Evolutionary conservation across 2,113 vertebrate species (phyloP).

Genomic region (Ageneiosus marmoratus): DNA sequence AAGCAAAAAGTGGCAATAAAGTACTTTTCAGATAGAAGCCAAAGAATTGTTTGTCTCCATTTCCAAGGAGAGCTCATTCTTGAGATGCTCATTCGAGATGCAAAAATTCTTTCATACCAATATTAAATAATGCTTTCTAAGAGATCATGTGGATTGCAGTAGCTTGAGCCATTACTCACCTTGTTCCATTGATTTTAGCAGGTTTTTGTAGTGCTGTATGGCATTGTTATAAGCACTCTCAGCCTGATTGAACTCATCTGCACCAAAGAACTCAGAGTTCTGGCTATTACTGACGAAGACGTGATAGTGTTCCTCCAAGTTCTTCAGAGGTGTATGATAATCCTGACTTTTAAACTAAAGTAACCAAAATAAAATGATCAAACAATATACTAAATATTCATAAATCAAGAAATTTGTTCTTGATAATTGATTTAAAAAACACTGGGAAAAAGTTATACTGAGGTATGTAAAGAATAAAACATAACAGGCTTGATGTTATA

Average conservation of each 20-base stretch:
- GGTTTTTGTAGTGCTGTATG: constrained; percentile 80
- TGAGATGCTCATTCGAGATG: neutral
- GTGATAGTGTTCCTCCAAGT: constrained; percentile 88
- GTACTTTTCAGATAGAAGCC: too few relatives aligned
- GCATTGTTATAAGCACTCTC: constrained; percentile 81
- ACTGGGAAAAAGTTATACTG: too few relatives aligned
- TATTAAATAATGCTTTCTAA: neutral
- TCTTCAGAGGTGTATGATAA: constrained; percentile 78
- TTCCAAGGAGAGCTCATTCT: too few relatives aligned
- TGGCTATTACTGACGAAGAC: constrained; percentile 87
- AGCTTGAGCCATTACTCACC: constrained; percentile 65
- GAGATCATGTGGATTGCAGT: neutral
- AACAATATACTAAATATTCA: neutral
- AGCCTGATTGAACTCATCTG: constrained; percentile 84
- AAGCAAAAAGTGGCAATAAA: too few relatives aligned
- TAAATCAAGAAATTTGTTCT: too few relatives aligned
- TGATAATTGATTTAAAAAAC: too few relatives aligned
- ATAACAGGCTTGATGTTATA: too few relatives aligned
- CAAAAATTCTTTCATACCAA: neutral
- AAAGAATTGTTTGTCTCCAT: too few relatives aligned
- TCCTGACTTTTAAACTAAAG: constrained; percentile 85
- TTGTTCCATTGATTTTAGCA: constrained; percentile 84
- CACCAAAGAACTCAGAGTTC: constrained; percentile 81
- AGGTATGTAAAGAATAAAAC: too few relatives aligned
- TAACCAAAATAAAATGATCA: neutral